A percentile compares a stretch with the other conserved stretches of the same genome.
phyloP scores from a whole-genome alignment of 1,140 invertebrate genomes.

The Drosophila saltans region DNA sequence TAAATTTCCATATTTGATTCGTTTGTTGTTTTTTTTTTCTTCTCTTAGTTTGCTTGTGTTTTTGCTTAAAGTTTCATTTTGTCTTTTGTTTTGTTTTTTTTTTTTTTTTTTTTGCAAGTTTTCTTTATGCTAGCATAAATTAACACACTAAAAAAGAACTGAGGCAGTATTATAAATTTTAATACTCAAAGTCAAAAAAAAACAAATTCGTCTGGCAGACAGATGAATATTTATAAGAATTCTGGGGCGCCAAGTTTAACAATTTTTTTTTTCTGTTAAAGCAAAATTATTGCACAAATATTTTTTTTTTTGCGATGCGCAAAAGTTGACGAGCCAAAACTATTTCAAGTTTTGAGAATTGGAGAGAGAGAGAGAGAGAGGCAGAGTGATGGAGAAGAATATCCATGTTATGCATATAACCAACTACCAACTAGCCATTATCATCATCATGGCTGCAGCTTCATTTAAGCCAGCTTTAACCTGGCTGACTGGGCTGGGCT shows the following conservation, averaged over 20 bases:
- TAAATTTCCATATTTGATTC: constrained; percentile 11
- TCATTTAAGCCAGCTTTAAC: neutral
- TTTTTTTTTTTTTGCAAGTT: constrained; percentile 26
- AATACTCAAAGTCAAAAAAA: neutral
- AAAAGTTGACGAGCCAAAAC: neutral
- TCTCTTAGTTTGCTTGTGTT: constrained; percentile 11
- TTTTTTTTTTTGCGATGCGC: neutral
- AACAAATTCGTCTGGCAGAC: constrained; percentile 4
- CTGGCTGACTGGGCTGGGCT: too few species aligned
- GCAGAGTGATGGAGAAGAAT: too few species aligned
- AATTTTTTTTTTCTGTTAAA: constrained; percentile 2
- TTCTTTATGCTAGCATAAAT: constrained; percentile 40
- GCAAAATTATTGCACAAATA: constrained; percentile 6
- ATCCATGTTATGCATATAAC: too few species aligned
- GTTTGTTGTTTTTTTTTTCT: constrained; percentile 1
- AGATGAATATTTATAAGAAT: constrained; percentile 22
- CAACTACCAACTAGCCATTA: neutral
- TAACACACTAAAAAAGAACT: constrained; percentile 31
- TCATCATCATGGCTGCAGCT: neutral
- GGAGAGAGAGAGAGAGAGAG: neutral
- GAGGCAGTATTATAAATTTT: constrained; percentile 18
- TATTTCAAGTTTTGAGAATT: neutral
- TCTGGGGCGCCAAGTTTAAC: constrained; percentile 12
- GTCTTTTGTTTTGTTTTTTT: neutral
- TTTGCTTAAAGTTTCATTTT: constrained; percentile 10